phyloP scores from a whole-genome alignment of 2,797 vertebrate genomes.

The Allobates femoralis region DNA sequence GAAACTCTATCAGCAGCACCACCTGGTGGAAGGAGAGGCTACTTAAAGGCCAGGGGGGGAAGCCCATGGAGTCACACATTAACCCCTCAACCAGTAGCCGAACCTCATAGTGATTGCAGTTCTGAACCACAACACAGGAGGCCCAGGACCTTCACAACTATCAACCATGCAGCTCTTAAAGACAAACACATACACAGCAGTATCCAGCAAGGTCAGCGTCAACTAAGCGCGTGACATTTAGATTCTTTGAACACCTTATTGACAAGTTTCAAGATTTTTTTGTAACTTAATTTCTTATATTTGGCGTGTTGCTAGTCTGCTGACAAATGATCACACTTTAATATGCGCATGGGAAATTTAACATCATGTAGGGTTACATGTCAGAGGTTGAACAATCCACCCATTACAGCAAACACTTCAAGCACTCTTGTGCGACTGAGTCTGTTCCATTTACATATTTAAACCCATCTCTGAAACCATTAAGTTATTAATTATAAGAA shows the following conservation, averaged over 20 bases:
- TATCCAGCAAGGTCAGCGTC: no score
- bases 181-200: no score
- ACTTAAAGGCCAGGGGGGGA: no score
- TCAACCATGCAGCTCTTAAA: no score
- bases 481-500: conserved; percentile 4
- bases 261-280: background rate
- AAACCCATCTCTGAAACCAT: background rate
- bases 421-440: background rate
- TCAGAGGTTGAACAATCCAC: background rate
- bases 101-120: no score
- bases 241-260: background rate
- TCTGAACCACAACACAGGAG: no score
- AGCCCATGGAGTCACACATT: no score
- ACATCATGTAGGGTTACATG: background rate
- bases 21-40: no score
- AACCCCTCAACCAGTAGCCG: no score
- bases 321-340: background rate
- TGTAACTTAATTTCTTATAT: background rate
- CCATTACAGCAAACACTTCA: background rate
- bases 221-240: no score
- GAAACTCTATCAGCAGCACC: no score
- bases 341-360: background rate
- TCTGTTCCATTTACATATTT: background rate
- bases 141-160: no score
- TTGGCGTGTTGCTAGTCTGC: background rate